Base-by-base conservation (phyloP, 1,140 invertebrate genomes). In the Aphaenogaster ashmeadi region DNA sequence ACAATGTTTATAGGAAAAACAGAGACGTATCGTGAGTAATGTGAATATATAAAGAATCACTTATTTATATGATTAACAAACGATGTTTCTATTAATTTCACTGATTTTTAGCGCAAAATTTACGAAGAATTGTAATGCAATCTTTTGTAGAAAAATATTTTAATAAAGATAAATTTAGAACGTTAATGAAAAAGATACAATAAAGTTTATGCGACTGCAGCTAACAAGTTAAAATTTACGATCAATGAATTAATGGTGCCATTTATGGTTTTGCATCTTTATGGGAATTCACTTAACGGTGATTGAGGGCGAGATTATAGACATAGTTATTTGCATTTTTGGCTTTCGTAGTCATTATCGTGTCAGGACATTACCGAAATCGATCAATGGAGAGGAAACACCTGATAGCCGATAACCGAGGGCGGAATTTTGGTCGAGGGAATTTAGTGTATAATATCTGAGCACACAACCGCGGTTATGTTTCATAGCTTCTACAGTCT, bases 301-400 rank as follows among this genome's bases (percentile, higher is more conserved):
- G 80, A 74, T 75, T 27, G 13, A 50, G 36, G 21, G 2, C 18
- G 33, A 60, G n/a, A 60, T 74, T 47, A 75, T 36, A 47, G 80
- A 18, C 27, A 47, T 21, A 60, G 69, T 21, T 41, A 62, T 62
- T 36, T 41, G 80, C 54, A 50, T 83, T 83, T 84, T 60, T 60
- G 41, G 44, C 18, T 75, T 62, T 60, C 13, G 69, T 50, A 69
- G 69, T 74, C 69, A 84, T 84, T 84, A 84, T 74, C 71, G 69
- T 84, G 56, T 84, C 69, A 44, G 80, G 38, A 66, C 84, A 86
- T 86, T 86, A 86, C 72, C 47, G 50, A 86, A 79, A 79, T 86
- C 84, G 69, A 69, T 77, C 88, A 88, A 88, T 77, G 88, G 64
- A 54, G 72, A 85, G 87, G 88, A 85, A 89, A 78, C 71, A 66